phyloP scores from a whole-genome alignment of 2,797 vertebrate genomes.

The Chiroxiphia lanceolata region DNA sequence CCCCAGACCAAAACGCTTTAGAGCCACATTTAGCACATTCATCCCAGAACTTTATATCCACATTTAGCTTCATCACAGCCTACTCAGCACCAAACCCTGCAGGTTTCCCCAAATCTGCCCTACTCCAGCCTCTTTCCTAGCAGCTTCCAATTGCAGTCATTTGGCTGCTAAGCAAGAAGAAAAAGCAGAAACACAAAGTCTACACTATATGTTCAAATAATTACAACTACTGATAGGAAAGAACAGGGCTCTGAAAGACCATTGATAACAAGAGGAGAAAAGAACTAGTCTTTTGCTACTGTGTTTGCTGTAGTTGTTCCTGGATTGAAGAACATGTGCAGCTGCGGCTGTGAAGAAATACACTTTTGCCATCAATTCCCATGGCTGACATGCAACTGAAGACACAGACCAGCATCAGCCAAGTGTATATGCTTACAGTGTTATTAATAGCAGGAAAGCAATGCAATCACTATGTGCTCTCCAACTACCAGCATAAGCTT shows the following conservation, averaged over 20 bases:
- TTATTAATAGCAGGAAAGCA: neutral
- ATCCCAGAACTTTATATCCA: neutral
- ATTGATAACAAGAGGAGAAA: neutral
- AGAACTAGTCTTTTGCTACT: neutral
- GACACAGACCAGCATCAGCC: neutral
- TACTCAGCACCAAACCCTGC: neutral
- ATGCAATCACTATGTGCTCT: neutral
- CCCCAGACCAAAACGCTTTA: neutral
- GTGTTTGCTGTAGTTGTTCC: neutral
- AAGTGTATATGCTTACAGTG: neutral
- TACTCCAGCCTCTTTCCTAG: neutral
- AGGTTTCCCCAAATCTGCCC: neutral
- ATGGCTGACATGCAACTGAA: neutral
- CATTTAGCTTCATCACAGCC: neutral
- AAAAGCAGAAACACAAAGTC: neutral
- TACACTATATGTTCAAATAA: neutral
- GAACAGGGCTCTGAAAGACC: neutral
- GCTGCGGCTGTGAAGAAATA: neutral
- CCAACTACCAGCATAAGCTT: neutral
- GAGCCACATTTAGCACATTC: neutral
- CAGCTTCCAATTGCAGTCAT: neutral
- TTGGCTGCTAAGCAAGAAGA: neutral
- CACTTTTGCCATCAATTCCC: neutral
- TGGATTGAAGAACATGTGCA: neutral
- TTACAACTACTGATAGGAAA: neutral